These are phyloP conservation scores for Theodoxus fluviatilis DNA, from an alignment of 2,888 invertebrate genomes.

Conservation along the genomic window DNA sequence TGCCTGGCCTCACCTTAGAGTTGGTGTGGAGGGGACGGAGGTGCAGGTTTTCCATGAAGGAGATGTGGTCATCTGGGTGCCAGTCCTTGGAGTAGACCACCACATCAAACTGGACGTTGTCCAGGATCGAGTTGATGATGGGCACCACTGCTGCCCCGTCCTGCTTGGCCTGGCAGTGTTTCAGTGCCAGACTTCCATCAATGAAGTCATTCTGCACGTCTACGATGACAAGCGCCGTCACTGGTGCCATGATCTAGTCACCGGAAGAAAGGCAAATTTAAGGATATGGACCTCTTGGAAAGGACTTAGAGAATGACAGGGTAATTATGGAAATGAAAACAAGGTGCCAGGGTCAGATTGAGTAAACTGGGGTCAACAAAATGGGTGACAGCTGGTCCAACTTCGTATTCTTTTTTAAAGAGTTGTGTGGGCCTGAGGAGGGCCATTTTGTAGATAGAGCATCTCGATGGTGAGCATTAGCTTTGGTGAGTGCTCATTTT, in stretches of 20 bases:
- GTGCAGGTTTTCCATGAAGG: conserved; percentile 89
- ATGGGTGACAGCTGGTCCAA: no score
- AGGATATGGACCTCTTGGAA: no score
- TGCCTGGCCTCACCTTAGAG: conserved; percentile 44
- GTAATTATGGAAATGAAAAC: no score
- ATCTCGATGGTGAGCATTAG: no score
- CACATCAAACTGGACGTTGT: conserved; percentile 74
- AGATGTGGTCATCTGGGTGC: conserved; percentile 96
- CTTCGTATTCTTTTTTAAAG: no score
- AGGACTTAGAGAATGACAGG: no score
- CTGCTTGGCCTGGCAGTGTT: conserved; percentile 84
- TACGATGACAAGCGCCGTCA: conserved; percentile 82
- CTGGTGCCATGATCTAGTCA: conserved; percentile 58
- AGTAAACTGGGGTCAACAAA: no score
- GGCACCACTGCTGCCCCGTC: conserved; percentile 76
- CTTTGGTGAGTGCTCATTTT: no score
- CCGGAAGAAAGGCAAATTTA: no score
- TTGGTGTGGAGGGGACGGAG: conserved; percentile 39
- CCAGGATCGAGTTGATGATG: conserved; percentile 80
- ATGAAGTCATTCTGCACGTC: conserved; percentile 99
- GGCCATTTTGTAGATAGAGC: no score
- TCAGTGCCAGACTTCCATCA: conserved; percentile 89
- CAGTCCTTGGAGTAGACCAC: conserved; percentile 95
- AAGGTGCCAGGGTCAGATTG: no score
- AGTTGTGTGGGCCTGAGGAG: no score